Conservation (phyloP, 2,797 vertebrate species). For the Taenioides sp. region DNA sequence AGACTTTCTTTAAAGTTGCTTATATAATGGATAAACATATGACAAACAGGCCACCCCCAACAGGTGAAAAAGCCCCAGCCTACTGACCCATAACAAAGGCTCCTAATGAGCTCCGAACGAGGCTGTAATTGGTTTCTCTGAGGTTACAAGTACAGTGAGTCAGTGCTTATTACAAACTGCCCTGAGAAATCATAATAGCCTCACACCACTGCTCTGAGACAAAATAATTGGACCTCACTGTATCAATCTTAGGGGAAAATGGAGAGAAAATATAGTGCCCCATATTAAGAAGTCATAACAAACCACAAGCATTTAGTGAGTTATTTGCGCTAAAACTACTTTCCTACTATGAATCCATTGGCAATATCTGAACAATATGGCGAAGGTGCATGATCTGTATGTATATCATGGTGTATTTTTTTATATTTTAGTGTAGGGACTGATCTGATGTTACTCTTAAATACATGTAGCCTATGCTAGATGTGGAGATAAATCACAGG, state of each 20-base stretch:
- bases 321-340: constrained; percentile 19
- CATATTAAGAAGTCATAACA: constrained; percentile 12
- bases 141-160: constrained; percentile 18
- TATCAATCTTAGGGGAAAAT: constrained; percentile 1
- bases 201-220: constrained; percentile 14
- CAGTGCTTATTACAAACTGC: constrained; percentile 10
- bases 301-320: constrained; percentile 27
- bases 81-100: constrained; percentile 12
- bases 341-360: background rate
- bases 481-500: background rate
- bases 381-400: background rate
- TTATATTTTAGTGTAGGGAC: background rate
- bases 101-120: constrained; percentile 17
- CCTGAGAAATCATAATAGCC: background rate
- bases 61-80: constrained; percentile 12
- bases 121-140: constrained; percentile 28
- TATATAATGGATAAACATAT: constrained; percentile 14
- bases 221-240: constrained; percentile 18
- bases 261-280: constrained; percentile 10
- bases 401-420: background rate
- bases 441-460: background rate
- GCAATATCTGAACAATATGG: background rate
- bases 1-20: background rate
- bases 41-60: constrained; percentile 17
- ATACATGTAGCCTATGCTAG: background rate